Percentiles rank a stretch among this genome's conserved stretches.
These are phyloP conservation scores for Neodiprion virginianus DNA, from an alignment of 1,140 invertebrate species.

Conservation along the genomic window DNA sequence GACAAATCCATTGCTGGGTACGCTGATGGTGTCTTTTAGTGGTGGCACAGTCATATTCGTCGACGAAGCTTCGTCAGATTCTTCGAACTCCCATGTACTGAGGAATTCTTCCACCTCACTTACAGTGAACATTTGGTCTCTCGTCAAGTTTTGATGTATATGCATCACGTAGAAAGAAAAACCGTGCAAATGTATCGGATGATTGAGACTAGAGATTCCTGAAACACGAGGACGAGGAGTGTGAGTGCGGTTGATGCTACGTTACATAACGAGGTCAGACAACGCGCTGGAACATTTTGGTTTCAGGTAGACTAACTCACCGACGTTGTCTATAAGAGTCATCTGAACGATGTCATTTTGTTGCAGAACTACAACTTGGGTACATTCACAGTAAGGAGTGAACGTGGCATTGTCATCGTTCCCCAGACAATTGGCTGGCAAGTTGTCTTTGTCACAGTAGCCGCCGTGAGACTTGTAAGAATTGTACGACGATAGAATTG, in stretches of 20 bases:
- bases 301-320: no score
- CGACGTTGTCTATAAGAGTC: not conserved
- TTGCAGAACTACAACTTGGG: not conserved
- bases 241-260: no score
- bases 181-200: constrained; percentile 92
- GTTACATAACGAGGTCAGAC: no score
- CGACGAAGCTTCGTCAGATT: no score
- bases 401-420: not conserved
- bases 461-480: not conserved
- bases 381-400: not conserved
- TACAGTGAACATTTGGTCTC: not conserved
- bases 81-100: not conserved
- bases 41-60: constrained; percentile 37
- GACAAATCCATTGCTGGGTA: constrained; percentile 65
- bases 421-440: not conserved
- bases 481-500: not conserved
- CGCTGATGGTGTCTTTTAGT: constrained; percentile 64
- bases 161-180: constrained; percentile 87
- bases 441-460: not conserved
- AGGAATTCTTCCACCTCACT: not conserved
- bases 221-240: constrained; percentile 16
- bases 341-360: not conserved
- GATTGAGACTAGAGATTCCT: constrained; percentile 84
- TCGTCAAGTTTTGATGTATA: constrained; percentile 71
- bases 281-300: no score